A percentile compares a stretch with the other conserved stretches of the same genome.
Evolutionary conservation across 2,888 invertebrate species (phyloP).

Genomic region (Pseudolycoriella hygida): DNA sequence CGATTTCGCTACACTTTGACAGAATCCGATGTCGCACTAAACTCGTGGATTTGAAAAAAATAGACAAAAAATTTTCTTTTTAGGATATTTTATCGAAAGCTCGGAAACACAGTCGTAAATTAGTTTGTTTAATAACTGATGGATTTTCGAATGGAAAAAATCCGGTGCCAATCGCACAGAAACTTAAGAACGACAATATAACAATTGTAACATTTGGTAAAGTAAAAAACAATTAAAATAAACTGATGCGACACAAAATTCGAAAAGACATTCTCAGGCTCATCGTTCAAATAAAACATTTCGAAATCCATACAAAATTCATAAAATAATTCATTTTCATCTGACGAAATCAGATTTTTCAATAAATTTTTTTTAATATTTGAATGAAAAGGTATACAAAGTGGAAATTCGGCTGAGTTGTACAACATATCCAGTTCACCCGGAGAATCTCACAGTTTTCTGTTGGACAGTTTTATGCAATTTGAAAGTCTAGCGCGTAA

Average conservation of each 20-base stretch:
- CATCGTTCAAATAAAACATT: no score
- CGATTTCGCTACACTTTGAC: no score
- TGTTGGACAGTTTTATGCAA: slow-evolving; percentile 47
- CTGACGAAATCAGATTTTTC: no score
- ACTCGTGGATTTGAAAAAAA: no score
- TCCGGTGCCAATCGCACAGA: slow-evolving; percentile 39
- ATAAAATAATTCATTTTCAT: no score
- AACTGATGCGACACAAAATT: background rate
- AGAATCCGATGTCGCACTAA: no score
- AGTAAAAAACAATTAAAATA: no score
- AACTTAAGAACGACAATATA: slow-evolving; percentile 33
- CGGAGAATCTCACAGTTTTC: slow-evolving; percentile 42
- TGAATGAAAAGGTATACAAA: slow-evolving; percentile 33
- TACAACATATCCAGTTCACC: slow-evolving; percentile 44
- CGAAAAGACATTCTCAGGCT: no score
- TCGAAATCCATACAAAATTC: no score
- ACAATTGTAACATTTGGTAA: slow-evolving; percentile 34
- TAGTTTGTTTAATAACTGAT: slow-evolving; percentile 49
- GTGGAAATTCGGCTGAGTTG: slow-evolving; percentile 44
- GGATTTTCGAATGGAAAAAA: slow-evolving; percentile 53
- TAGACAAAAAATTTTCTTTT: slow-evolving; percentile 11
- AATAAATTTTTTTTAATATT: slow-evolving; percentile 1
- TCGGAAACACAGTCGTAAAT: slow-evolving; percentile 34
- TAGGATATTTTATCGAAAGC: slow-evolving; percentile 31
- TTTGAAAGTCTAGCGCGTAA: slow-evolving; percentile 49